These are phyloP conservation scores for Halichondria panicea DNA, from an alignment of 37 sponge, comb jelly and placozoan species.

Conservation along the genomic window DNA sequence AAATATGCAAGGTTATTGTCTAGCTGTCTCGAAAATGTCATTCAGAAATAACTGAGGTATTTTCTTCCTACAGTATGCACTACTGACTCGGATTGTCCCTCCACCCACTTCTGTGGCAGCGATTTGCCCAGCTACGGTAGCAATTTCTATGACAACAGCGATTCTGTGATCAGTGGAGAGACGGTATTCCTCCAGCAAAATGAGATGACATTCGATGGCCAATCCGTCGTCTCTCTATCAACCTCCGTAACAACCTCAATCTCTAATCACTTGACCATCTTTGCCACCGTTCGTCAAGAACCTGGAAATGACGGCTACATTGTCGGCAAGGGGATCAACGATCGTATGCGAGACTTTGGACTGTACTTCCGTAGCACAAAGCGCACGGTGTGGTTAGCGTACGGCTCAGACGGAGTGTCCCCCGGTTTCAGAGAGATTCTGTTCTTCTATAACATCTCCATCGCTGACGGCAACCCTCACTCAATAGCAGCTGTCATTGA, in stretches of 20 bases:
- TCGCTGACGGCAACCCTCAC: conserved; percentile 63
- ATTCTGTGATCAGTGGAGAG: conserved; percentile 20
- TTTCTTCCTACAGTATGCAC: conserved; percentile 28
- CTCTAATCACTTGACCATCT: conserved; percentile 70
- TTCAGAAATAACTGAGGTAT: too few relatives aligned
- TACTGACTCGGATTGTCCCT: conserved; percentile 23
- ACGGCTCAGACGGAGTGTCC: conserved; percentile 45
- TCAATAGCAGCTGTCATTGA: conserved; percentile 72
- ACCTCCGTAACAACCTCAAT: conserved; percentile 30
- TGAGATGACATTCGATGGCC: conserved; percentile 37
- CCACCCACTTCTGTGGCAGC: conserved; percentile 60
- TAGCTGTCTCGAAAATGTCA: too few relatives aligned
- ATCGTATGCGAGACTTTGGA: conserved; percentile 69
- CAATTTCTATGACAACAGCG: conserved; percentile 45
- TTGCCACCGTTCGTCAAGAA: conserved; percentile 68
- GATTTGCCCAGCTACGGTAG: conserved; percentile 22
- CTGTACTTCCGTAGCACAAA: conserved; percentile 68
- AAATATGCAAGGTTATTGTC: too few relatives aligned
- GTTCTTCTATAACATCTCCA: conserved; percentile 50
- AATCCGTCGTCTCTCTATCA: conserved; percentile 44
- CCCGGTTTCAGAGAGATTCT: conserved; percentile 54
- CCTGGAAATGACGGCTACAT: conserved; percentile 75
- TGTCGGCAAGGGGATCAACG: conserved; percentile 68
- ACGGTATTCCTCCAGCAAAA: conserved; percentile 45
- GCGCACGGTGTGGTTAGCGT: conserved; percentile 53